phyloP scores from a whole-genome alignment of 1,140 invertebrate genomes.

The Alviniconcha marisindica region DNA sequence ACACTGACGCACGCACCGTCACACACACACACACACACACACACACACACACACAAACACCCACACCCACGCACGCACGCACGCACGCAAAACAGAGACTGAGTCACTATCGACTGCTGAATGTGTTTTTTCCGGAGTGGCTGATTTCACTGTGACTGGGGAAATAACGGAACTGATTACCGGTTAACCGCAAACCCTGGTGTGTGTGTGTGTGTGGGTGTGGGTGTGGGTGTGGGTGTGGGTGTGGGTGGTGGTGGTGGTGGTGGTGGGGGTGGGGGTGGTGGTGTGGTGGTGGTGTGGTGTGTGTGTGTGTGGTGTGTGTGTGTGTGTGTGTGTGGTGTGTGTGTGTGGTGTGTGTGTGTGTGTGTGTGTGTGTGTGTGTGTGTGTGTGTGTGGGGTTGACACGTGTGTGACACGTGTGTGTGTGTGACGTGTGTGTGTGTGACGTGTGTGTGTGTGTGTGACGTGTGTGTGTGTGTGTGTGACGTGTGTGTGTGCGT shows the following conservation, averaged over 20 bases:
- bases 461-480: not conserved
- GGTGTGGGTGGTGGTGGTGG: not conserved
- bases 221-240: not conserved
- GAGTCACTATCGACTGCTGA: not conserved
- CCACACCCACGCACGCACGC: not conserved
- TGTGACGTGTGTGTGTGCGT: not conserved
- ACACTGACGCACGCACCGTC: not conserved
- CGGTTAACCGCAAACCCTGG: not conserved
- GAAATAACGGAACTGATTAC: too few species aligned
- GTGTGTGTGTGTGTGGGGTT: not conserved
- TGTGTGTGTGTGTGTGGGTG: not conserved
- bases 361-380: not conserved
- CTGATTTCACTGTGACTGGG: too few species aligned
- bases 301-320: too few species aligned
- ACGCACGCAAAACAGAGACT: not conserved
- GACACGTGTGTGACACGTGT: not conserved
- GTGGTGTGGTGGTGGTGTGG: not conserved
- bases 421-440: conserved; percentile 10
- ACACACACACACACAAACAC: conserved; percentile 4
- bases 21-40: conserved; percentile 12
- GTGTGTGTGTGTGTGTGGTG: too few species aligned
- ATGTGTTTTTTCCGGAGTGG: not conserved
- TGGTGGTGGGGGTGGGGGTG: not conserved
- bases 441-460: conserved; percentile 3
- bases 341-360: too few species aligned